These are phyloP conservation scores for Dasyurus viverrinus DNA, from an alignment of 2,113 vertebrate genomes.

Conservation along the genomic window DNA sequence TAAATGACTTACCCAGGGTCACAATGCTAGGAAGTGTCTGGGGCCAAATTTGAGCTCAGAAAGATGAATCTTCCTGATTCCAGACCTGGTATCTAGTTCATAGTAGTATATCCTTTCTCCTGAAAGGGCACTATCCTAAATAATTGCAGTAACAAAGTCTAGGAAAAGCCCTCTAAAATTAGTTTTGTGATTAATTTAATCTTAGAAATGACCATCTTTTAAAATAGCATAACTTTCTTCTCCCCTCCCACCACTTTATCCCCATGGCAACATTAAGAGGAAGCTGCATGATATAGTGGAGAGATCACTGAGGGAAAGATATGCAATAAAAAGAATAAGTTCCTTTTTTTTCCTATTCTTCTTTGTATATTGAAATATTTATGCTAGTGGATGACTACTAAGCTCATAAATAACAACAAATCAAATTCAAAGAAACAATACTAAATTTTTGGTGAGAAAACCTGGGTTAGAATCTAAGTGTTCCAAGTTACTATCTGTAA, in stretches of 20 bases:
- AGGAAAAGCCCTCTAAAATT: background rate
- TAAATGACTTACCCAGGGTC: background rate
- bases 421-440: background rate
- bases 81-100: background rate
- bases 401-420: background rate
- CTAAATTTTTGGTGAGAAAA: background rate
- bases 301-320: background rate
- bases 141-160: background rate
- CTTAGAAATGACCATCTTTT: background rate
- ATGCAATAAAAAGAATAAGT: background rate
- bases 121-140: background rate
- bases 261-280: background rate
- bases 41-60: background rate
- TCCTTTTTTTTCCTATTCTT: background rate
- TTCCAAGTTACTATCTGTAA: background rate
- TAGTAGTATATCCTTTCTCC: background rate
- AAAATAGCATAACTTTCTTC: background rate
- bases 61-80: too few species aligned
- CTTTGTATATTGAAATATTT: background rate
- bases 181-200: background rate
- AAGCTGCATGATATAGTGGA: background rate
- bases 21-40: background rate
- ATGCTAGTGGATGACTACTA: background rate
- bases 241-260: background rate
- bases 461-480: background rate